Percentiles rank a stretch among this genome's conserved stretches.
These are phyloP conservation scores for Hipparchia sbordonii DNA, from an alignment of 2,888 invertebrate genomes.

Conservation along the genomic window DNA sequence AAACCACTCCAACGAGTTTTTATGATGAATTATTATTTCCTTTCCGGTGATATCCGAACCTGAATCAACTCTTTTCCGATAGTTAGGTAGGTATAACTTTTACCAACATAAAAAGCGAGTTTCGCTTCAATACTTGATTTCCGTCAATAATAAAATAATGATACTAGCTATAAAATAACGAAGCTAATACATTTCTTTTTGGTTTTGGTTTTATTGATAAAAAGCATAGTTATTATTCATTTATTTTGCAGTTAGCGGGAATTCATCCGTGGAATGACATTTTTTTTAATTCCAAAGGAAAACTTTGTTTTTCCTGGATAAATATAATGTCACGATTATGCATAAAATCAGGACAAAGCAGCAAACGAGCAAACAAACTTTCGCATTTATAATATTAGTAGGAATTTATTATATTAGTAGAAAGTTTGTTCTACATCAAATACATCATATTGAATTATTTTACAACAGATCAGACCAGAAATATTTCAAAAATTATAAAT, in stretches of 20 bases:
- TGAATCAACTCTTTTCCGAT: slow-evolving; percentile 17
- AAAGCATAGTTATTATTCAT: neutral
- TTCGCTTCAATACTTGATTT: slow-evolving; percentile 30
- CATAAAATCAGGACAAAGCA: too few species aligned
- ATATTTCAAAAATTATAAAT: too few species aligned
- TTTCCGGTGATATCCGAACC: slow-evolving; percentile 32
- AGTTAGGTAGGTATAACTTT: slow-evolving; percentile 18
- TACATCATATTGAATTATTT: too few species aligned
- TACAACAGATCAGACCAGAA: too few species aligned
- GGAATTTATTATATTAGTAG: too few species aligned
- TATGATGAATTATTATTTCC: slow-evolving; percentile 29
- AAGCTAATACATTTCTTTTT: neutral
- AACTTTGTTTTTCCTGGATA: neutral
- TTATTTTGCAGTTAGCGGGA: too few species aligned
- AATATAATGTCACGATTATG: neutral
- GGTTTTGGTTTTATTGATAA: neutral
- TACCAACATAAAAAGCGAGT: slow-evolving; percentile 32
- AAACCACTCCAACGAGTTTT: slow-evolving; percentile 19
- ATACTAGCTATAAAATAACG: slow-evolving; percentile 11
- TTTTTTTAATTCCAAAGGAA: neutral
- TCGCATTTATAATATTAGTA: too few species aligned
- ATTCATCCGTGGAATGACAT: too few species aligned
- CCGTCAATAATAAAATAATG: slow-evolving; percentile 23
- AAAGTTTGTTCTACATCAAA: too few species aligned
- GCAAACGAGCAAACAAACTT: too few species aligned